Conservation (phyloP, 1,140 invertebrate species). For the Brachystomella parvula region DNA sequence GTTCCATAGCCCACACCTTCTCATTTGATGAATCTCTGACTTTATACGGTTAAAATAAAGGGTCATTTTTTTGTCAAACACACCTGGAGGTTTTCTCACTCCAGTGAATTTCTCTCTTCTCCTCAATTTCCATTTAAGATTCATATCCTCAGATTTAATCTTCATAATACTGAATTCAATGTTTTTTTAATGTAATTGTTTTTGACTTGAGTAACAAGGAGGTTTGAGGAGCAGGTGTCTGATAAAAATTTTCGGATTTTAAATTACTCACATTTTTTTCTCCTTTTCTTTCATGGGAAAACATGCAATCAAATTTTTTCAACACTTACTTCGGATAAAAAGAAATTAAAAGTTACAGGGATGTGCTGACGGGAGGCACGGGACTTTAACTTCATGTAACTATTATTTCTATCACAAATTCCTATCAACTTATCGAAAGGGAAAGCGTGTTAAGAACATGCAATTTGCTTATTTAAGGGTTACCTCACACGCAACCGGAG, state of each 20-base stretch:
- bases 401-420: no score
- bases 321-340: no score
- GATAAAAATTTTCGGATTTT: not conserved
- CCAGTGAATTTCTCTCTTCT: no score
- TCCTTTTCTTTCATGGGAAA: not conserved
- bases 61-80: slow-evolving; percentile 2
- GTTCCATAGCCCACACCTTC: not conserved
- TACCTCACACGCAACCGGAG: no score
- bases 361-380: no score
- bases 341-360: no score
- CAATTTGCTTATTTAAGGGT: no score
- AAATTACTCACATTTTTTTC: not conserved
- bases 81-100: not conserved
- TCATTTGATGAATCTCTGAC: not conserved
- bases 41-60: not conserved
- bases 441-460: no score
- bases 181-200: slow-evolving; percentile 13
- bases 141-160: no score
- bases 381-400: no score
- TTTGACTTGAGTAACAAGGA: slow-evolving; percentile 10
- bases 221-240: not conserved
- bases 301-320: not conserved
- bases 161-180: not conserved
- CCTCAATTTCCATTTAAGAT: no score
- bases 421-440: no score